These are phyloP conservation scores for Vanessa atalanta DNA, from an alignment of 1,140 invertebrate species.

Conservation along the genomic window DNA sequence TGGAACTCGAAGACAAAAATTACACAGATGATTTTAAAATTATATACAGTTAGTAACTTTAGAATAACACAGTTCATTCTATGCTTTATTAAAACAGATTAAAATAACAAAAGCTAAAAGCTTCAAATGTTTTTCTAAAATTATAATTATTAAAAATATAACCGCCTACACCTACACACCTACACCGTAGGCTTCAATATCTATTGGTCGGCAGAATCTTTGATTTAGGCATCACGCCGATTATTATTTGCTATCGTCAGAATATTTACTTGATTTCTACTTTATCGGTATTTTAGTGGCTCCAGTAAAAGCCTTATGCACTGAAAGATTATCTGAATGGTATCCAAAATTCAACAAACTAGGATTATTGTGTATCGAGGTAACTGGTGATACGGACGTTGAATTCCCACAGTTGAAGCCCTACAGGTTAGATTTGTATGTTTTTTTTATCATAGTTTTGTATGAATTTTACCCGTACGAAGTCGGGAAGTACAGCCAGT, in stretches of 20 bases:
- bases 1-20: constrained; percentile 71
- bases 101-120: too few species aligned
- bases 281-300: constrained; percentile 83
- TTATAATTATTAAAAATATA: too few species aligned
- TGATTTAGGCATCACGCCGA: too few species aligned
- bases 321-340: constrained; percentile 88
- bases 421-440: constrained; percentile 54
- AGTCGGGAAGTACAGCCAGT: too few species aligned
- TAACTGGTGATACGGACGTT: constrained; percentile 88
- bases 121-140: too few species aligned
- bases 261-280: too few species aligned
- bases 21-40: constrained; percentile 81
- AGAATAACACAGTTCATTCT: neutral
- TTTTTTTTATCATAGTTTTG: neutral
- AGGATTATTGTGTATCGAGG: constrained; percentile 84
- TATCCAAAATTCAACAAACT: constrained; percentile 84
- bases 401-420: constrained; percentile 81
- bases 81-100: too few species aligned
- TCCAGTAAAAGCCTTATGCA: constrained; percentile 90
- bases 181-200: too few species aligned
- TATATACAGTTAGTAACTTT: constrained; percentile 82
- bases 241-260: too few species aligned
- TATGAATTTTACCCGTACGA: too few species aligned
- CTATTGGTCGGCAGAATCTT: too few species aligned
- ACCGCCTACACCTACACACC: too few species aligned